These are phyloP conservation scores for Caenorhabditis tropicalis DNA, from an alignment of 1,140 invertebrate genomes.

Conservation along the genomic window DNA sequence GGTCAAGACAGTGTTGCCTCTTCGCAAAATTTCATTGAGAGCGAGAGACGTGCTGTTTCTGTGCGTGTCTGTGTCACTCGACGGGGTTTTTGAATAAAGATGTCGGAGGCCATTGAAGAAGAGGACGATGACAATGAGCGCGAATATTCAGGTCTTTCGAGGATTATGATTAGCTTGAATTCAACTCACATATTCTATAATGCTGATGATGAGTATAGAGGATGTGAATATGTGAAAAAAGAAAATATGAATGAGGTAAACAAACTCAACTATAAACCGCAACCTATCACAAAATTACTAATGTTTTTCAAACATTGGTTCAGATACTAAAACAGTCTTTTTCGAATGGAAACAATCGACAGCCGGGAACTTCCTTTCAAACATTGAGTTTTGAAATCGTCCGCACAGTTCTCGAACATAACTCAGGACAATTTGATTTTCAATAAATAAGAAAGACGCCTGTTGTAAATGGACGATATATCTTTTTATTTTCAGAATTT, in stretches of 20 bases:
- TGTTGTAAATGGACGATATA: no score
- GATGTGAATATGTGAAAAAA: neutral
- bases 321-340: no score
- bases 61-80: constrained; percentile 21
- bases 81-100: constrained; percentile 1
- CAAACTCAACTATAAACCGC: neutral
- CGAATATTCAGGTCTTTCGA: constrained; percentile 34
- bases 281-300: no score
- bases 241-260: neutral
- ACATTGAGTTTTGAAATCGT: no score
- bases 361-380: no score
- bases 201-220: neutral
- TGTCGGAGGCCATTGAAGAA: neutral
- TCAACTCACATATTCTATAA: constrained; percentile 38
- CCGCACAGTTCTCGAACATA: no score
- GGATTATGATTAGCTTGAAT: constrained; percentile 45
- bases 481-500: no score
- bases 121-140: constrained; percentile 32
- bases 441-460: no score
- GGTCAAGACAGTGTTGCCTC: constrained; percentile 20
- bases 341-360: no score
- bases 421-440: no score
- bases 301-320: no score
- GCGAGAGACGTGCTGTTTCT: neutral
- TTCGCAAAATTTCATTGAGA: neutral